Base-by-base conservation (phyloP, 2,888 invertebrate genomes). In the Dysmachus trigonus region DNA sequence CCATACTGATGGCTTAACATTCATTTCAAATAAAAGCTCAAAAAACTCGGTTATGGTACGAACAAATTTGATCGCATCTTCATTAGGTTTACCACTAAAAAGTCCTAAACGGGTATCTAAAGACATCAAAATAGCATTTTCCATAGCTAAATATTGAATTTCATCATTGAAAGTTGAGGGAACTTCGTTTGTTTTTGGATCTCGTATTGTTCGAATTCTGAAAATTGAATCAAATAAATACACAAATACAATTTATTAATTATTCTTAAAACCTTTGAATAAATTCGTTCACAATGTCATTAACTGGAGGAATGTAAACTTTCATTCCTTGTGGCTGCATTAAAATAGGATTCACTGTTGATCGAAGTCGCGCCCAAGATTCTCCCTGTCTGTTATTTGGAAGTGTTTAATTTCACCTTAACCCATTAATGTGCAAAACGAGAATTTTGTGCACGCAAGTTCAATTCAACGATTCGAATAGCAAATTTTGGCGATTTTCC, bases 341-440 rank as follows among this genome's bases (percentile, higher is more conserved):
- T 90, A 95, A 92, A 35, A 94, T 93, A 85, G 94, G 94, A 89
- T 95, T 95, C 0, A 95, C 94, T 88, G 93, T 94, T 1, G 93
- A 93, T n/a, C 95, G 93, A 86, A 95, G 93, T 73, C 94, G 92
- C 31, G 94, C 93, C 95, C 95, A 95, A 88, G 94, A 91, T 22
- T 93, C 95, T 0, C 88, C 90, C 79, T 90, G 88, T 0, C 87
- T 88, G 1, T 86, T 86, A 87, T n/a, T n/a, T n/a, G n/a, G n/a
- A n/a, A n/a, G n/a, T n/a, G n/a, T n/a, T n/a, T n/a, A n/a, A n/a
- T n/a, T n/a, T n/a, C n/a, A n/a, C n/a, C n/a, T n/a, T n/a, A n/a
- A n/a, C n/a, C n/a, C n/a, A n/a, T n/a, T n/a, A n/a, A n/a, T n/a
- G n/a, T n/a, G n/a, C n/a, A n/a, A n/a, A n/a, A n/a, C n/a, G n/a